A percentile compares a stretch with the other conserved stretches of the same genome.
phyloP scores from a whole-genome alignment of 2,888 invertebrate genomes.

The Poecilobothrus nobilitatus region DNA sequence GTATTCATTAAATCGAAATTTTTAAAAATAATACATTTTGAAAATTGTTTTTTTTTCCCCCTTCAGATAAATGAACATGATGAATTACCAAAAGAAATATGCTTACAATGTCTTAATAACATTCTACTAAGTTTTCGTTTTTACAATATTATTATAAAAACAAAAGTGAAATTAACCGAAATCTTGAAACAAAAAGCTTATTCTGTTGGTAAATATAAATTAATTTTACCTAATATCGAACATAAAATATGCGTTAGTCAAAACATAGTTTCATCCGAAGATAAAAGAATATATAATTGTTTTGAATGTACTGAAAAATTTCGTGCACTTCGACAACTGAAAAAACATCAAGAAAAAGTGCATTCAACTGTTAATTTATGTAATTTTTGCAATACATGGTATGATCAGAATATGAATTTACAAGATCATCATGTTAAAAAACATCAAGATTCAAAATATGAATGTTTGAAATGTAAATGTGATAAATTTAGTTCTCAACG shows the following conservation, averaged over 20 bases:
- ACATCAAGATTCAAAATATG: neutral
- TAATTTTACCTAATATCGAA: neutral
- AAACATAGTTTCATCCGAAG: neutral
- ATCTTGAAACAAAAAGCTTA: neutral
- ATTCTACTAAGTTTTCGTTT: neutral
- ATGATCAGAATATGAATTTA: neutral
- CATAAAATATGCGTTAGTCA: neutral
- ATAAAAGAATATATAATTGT: neutral
- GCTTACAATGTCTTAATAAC: neutral
- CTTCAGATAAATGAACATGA: neutral
- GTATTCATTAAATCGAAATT: neutral
- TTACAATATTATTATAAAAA: neutral
- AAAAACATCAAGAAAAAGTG: neutral
- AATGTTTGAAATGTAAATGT: neutral
- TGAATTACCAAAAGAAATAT: neutral
- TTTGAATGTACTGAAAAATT: neutral
- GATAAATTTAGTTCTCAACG: neutral
- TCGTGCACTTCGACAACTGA: neutral
- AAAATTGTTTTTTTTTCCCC: neutral
- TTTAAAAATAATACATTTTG: neutral
- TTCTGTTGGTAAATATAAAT: neutral
- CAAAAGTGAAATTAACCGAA: neutral
- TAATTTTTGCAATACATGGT: neutral
- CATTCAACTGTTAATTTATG: neutral
- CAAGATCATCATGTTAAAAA: neutral